A percentile compares a stretch with the other conserved stretches of the same genome.
These are phyloP conservation scores for Labroides dimidiatus DNA, from an alignment of 2,797 vertebrate species.

Conservation along the genomic window DNA sequence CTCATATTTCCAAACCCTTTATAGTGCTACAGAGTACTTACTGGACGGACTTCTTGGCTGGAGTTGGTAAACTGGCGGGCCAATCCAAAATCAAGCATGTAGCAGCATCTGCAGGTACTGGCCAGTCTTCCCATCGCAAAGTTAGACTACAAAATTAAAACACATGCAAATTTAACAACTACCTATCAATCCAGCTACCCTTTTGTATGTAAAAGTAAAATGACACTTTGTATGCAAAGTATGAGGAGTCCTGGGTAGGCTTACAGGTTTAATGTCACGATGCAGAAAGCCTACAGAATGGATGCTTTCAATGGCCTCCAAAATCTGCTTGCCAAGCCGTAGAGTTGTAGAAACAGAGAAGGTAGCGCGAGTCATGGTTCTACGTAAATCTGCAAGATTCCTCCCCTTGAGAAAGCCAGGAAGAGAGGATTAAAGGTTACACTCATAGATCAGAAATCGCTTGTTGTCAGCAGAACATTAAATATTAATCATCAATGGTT, in stretches of 20 bases:
- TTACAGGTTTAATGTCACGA: constrained; percentile 98
- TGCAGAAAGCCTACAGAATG: constrained; percentile 98
- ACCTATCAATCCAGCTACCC: not conserved
- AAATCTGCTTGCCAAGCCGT: constrained; percentile 94
- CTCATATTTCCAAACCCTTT: too few relatives aligned
- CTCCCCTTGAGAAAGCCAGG: constrained; percentile 84
- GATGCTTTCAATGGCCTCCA: constrained; percentile 98
- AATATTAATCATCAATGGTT: not conserved
- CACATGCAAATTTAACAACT: constrained; percentile 44
- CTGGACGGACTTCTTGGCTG: constrained; percentile 93
- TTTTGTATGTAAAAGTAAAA: not conserved
- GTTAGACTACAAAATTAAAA: constrained; percentile 89
- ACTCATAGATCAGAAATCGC: not conserved
- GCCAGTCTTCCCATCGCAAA: constrained; percentile 94
- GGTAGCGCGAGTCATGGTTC: constrained; percentile 91
- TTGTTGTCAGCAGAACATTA: not conserved
- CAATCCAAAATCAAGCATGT: constrained; percentile 98
- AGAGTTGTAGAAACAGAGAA: constrained; percentile 95
- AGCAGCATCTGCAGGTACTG: constrained; percentile 96
- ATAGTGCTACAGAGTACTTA: constrained; percentile 60
- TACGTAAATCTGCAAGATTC: constrained; percentile 95
- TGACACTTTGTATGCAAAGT: not conserved
- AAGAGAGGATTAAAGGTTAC: not conserved
- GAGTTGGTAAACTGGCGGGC: constrained; percentile 97
- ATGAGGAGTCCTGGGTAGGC: constrained; percentile 23